Conservation (phyloP, 2,113 vertebrate species). For the Dasyurus viverrinus region DNA sequence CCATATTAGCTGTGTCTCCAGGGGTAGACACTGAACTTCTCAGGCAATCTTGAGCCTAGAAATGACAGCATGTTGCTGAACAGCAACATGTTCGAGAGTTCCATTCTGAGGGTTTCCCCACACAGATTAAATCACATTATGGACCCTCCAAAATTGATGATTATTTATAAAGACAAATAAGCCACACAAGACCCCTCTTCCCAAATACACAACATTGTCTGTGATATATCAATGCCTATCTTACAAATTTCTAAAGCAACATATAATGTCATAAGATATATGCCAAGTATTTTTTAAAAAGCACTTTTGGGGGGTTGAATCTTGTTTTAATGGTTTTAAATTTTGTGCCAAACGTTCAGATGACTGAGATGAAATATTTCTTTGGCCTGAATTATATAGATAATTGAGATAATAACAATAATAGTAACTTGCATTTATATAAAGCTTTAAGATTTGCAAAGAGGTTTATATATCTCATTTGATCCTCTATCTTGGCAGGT, state of each 20-base stretch:
- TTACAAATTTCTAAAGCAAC: slow-evolving; percentile 71
- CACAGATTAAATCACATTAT: background rate
- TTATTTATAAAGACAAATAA: background rate
- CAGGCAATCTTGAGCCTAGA: background rate
- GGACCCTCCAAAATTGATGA: background rate
- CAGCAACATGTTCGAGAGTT: background rate
- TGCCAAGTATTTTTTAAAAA: slow-evolving; percentile 73
- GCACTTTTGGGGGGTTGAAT: slow-evolving; percentile 51
- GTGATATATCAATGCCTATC: slow-evolving; percentile 74
- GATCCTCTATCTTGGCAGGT: background rate
- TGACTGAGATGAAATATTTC: background rate
- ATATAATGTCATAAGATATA: slow-evolving; percentile 71
- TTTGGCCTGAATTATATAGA: background rate
- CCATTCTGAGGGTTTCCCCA: background rate
- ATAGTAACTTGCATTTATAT: background rate
- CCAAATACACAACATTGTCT: slow-evolving; percentile 55
- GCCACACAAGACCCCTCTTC: background rate
- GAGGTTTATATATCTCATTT: background rate
- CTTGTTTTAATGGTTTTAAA: slow-evolving; percentile 63
- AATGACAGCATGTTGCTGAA: background rate
- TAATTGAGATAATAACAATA: background rate
- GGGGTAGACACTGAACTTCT: background rate
- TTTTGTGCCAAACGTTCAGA: background rate
- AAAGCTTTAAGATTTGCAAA: background rate
- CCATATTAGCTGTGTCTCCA: background rate